phyloP scores from a whole-genome alignment of 30 jellyfish, hydroid and myxozoan genomes.

The Mastigias papua region DNA sequence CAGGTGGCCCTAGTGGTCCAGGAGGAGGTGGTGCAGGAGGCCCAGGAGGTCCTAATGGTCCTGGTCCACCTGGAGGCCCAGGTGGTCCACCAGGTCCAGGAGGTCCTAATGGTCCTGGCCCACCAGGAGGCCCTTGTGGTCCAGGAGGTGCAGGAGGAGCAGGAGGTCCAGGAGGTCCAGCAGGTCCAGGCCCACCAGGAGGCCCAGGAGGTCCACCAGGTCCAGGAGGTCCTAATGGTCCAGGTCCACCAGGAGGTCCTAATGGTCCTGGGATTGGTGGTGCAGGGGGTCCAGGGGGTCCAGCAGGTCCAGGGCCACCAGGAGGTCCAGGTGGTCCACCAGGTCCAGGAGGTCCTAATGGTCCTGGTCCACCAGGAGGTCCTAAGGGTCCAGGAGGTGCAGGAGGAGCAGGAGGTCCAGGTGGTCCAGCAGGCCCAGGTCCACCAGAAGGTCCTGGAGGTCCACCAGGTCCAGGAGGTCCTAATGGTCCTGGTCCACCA shows the following conservation, averaged over 20 bases:
- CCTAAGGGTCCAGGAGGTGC: constrained; percentile 99
- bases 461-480: constrained; percentile 79
- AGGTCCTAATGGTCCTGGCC: constrained; percentile 88
- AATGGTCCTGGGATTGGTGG: constrained; percentile 61
- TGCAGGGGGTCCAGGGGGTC: constrained; percentile 63
- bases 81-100: constrained; percentile 85
- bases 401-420: constrained; percentile 88
- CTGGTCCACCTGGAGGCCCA: constrained; percentile 91
- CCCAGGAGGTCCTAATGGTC: constrained; percentile 84
- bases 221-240: constrained; percentile 85
- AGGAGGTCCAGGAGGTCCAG: constrained; percentile 82
- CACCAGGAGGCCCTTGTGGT: constrained; percentile 75
- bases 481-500: constrained; percentile 70
- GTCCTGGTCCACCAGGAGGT: constrained; percentile 86
- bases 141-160: too few species aligned
- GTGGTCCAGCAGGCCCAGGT: constrained; percentile 92
- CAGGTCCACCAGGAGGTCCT: constrained; percentile 83
- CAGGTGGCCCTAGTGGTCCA: constrained; percentile 90
- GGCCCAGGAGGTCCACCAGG: constrained; percentile 88
- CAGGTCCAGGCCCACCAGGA: constrained; percentile 87
- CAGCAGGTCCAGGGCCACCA: constrained; percentile 56
- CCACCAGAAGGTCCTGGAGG: constrained; percentile 80
- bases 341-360: constrained; percentile 67
- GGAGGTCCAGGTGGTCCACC: constrained; percentile 68
- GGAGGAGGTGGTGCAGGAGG: constrained; percentile 89